Evolutionary conservation across 2,888 invertebrate genomes (phyloP), one percentile per base, ranked within the genome.

Genomic region (Chalcis sispes): DNA sequence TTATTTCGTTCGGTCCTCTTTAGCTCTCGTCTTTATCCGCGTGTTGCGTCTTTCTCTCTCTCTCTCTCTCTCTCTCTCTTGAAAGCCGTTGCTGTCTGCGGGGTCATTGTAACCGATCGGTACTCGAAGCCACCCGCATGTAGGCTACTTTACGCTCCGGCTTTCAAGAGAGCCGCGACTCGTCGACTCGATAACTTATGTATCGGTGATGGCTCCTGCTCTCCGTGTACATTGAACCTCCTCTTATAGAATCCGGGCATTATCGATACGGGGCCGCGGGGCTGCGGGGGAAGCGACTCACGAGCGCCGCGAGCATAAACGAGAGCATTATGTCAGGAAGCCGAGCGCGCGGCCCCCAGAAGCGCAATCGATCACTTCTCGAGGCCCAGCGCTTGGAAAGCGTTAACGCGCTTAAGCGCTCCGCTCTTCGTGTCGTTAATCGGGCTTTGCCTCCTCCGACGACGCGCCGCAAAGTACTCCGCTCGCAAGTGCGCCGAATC

Each of bases 211-310:
- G n/a, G n/a, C n/a, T n/a, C n/a, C n/a, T n/a, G n/a, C n/a, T n/a
- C n/a, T n/a, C n/a, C 23, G 7, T 4, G 4, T 64, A n/a, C n/a
- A 40, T 46, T 52, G 46, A n/a, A 66, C 32, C 18, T 58, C 13
- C 52, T 7, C 40, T 52, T 67, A 69, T 62, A 27, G 69, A 85
- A 85, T 86, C 85, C 83, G 84, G 83, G 85, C 82, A 83, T 85
- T 85, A 86, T 85, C 86, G 86, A 86, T 84, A 80, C 81, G 80
- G 80, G 77, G n/a, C n/a, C n/a, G n/a, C n/a, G n/a, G n/a, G n/a
- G n/a, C 72, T 61, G 75, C 72, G 77, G 75, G 5, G n/a, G 40
- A 18, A 25, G 76, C 78, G 79, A 67, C 67, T 56, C 50, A n/a
- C 67, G 78, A 54, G 72, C 42, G 77, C 20, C n/a, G 77, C 61